A percentile compares a stretch with the other conserved stretches of the same genome.
phyloP scores from a whole-genome alignment of 2,797 vertebrate genomes.

The Chrysocyon brachyurus region DNA sequence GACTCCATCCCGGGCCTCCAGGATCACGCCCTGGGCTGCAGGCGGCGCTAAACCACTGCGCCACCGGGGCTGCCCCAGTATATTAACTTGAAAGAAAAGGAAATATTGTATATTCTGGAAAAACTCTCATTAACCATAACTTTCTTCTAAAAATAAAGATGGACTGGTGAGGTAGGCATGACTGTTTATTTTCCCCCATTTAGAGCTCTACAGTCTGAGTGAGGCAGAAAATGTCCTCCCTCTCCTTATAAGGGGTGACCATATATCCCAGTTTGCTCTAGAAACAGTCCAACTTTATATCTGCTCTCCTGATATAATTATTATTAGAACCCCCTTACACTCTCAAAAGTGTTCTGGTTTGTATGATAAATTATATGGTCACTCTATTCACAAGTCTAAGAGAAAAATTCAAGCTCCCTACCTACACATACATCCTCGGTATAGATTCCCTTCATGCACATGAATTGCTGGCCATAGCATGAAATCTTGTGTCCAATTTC shows the following conservation, averaged over 20 bases:
- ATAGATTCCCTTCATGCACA: neutral
- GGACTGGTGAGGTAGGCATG: neutral
- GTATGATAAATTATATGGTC: neutral
- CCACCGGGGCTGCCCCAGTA: neutral
- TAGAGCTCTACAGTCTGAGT: neutral
- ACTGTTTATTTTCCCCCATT: neutral
- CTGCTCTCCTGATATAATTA: neutral
- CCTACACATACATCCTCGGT: neutral
- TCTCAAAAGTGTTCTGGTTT: neutral
- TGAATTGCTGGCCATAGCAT: neutral
- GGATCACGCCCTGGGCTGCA: too few species aligned
- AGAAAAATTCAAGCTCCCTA: neutral
- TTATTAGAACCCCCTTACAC: neutral
- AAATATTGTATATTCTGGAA: slow-evolving; percentile 29
- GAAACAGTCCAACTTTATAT: neutral
- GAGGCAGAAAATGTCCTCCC: neutral
- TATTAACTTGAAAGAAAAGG: slow-evolving; percentile 53
- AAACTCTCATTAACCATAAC: neutral
- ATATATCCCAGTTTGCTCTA: neutral
- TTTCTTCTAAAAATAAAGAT: slow-evolving; percentile 41
- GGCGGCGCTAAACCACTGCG: too few species aligned
- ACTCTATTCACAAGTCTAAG: neutral
- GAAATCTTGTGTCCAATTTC: neutral
- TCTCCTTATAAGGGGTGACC: neutral
- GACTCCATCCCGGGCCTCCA: too few species aligned